Evolutionary conservation across 2,797 vertebrate genomes (phyloP), one percentile per base, ranked within the genome.

Genomic region (Phyllotis vaccarum): DNA sequence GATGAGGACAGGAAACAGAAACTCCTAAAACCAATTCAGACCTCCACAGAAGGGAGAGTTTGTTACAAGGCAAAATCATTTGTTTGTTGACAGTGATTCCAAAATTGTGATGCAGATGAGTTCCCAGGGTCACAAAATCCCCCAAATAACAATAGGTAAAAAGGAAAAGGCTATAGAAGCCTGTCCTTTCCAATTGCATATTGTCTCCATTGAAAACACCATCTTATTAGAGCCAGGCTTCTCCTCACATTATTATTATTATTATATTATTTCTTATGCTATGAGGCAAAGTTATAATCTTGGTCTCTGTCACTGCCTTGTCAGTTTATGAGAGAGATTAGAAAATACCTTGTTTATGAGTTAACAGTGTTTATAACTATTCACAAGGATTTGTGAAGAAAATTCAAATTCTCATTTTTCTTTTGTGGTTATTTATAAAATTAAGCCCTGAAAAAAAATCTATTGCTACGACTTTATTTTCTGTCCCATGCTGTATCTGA

Each of bases 311-410:
- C 91, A 90, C 95, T 94, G 89, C 94, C 92, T 95, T 89, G 31
- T 74, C 98, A 98, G 97, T 91, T 98, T 98, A 97, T 90, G 94
- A 95, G 97, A 96, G 96, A 97, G 89, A 96, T 97, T 97, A 96
- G 90, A 93, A 97, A 98, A 97, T 82, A 86, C 83, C 95, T 95
- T 97, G 92, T 96, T 98, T 98, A 98, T 96, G 97, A 98, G 43
- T 83, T 96, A 94, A 58, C 79, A 52, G n/a, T 74, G 66, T 52
- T 86, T 90, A 64, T 79, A 62, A 81, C 80, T 92, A 83, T 80
- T 93, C 83, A 80, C 37, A 89, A 72, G 70, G 72, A 96, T 95
- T 86, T 87, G 93, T 78, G 49, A 58, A 91, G 49, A 93, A 85
- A 92, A 82, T 52, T 94, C 16, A 87, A 40, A 74, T 68, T 46